These are phyloP conservation scores for Thripadectes ignobilis DNA, from an alignment of 2,797 vertebrate species.

Conservation along the genomic window DNA sequence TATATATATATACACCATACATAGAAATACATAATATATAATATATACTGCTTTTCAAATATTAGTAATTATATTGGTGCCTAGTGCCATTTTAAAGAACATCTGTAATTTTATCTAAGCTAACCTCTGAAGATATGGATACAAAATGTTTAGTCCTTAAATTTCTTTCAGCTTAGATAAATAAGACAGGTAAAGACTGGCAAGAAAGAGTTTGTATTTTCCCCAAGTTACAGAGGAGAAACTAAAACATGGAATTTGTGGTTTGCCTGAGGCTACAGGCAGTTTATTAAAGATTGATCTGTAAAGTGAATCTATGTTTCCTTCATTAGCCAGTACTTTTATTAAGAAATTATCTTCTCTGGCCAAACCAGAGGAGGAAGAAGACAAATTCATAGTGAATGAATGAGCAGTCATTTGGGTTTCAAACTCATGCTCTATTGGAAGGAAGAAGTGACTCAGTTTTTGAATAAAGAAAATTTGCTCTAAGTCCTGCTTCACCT, in stretches of 20 bases:
- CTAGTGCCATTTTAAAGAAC: not conserved
- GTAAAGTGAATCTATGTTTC: not conserved
- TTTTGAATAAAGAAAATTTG: not conserved
- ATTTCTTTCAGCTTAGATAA: not conserved
- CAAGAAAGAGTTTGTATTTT: not conserved
- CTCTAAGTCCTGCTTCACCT: slow-evolving; percentile 9
- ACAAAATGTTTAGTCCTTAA: not conserved
- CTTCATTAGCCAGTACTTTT: not conserved
- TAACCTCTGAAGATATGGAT: not conserved
- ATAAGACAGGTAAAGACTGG: not conserved
- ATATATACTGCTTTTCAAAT: not conserved
- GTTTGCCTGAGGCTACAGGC: not conserved
- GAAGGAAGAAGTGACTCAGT: slow-evolving; percentile 27
- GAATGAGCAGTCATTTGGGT: not conserved
- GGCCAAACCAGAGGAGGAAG: not conserved
- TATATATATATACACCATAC: no score
- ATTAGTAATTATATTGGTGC: not conserved
- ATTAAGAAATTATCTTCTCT: not conserved
- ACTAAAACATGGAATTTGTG: not conserved
- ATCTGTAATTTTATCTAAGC: not conserved
- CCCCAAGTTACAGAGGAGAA: not conserved
- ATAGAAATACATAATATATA: not conserved
- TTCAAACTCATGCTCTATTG: not conserved
- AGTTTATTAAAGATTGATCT: not conserved
- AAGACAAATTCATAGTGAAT: not conserved